Evolutionary conservation across 2,888 invertebrate genomes (phyloP).

Genomic region (Lepidonotus clava): DNA sequence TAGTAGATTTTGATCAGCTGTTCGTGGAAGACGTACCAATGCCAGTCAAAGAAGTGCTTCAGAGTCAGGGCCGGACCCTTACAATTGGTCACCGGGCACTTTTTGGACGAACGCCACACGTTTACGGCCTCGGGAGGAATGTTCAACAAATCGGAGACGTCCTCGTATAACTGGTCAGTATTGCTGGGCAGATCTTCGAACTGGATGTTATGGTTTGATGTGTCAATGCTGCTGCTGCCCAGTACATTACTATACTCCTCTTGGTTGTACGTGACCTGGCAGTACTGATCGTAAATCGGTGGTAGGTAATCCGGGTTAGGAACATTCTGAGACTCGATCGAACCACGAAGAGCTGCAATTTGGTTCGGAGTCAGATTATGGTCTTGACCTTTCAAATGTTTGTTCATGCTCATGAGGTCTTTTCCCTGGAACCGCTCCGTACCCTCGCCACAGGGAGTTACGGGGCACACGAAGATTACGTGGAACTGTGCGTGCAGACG

Average conservation of each 20-base stretch:
- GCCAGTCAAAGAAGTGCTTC: constrained; percentile 47
- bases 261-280: neutral
- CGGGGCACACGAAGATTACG: neutral
- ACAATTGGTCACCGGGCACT: constrained; percentile 13
- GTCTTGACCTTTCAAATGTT: neutral
- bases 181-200: neutral
- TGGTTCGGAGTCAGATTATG: neutral
- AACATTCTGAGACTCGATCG: neutral
- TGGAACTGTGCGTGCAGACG: neutral
- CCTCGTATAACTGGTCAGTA: neutral
- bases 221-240: too few relatives aligned
- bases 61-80: constrained; percentile 32
- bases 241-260: too few relatives aligned
- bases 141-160: constrained; percentile 16
- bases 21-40: constrained; percentile 46
- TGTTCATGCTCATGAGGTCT: neutral
- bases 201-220: too few relatives aligned
- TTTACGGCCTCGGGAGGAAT: constrained; percentile 27
- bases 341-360: neutral
- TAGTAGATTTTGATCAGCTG: constrained; percentile 22
- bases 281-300: neutral
- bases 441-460: neutral
- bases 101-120: neutral
- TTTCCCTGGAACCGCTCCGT: neutral
- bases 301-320: neutral